Evolutionary conservation across 1,140 invertebrate species (phyloP), one percentile per base, ranked within the genome.

Genomic region (Drosophila sechellia): DNA sequence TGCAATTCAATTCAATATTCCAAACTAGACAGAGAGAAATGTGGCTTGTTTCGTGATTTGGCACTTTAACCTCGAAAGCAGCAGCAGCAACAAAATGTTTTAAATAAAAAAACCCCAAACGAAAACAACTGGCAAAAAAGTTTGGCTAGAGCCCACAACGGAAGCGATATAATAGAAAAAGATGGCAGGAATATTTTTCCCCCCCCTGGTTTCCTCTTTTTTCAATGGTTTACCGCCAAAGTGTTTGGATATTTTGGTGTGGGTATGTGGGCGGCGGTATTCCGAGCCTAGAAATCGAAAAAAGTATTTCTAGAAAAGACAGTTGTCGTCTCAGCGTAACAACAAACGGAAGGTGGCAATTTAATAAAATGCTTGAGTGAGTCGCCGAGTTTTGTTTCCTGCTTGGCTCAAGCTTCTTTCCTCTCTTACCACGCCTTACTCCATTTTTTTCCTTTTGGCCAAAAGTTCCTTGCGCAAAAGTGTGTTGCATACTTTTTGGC

Each of bases 361-460:
- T 91, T 91, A 91, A 91, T 91, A 91, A 91, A 91, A 91, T 90
- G 90, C 90, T 91, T 90, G 90, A 91, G 85, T 91, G 77, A 83
- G 79, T 86, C 86, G 77, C 68, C 80, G 85, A 90, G 85, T 89
- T 89, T 89, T 85, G 84, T 89, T 89, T 89, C 84, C 84, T 84
- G 84, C 66, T 65, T 65, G 57, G 64, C 65, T 65, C 39, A 37
- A 42, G 53, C 42, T 61, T 25, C 12, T 49, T 34, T 15, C 40
- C 27, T 20, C 37, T 68, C 20, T 3, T 22, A 0, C 20, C 20
- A 17, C 17, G 17, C 8, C 17, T 10, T 46, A 12, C 49, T 48
- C 11, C 8, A 15, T 35, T 35, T 65, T 65, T 34, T 39, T 17
- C n/a, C 60, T 58, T 37, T 64, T 40, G 60, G 49, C 46, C 48